Conservation (phyloP, 2,888 invertebrate species). For the Caenorhabditis sp. region DNA sequence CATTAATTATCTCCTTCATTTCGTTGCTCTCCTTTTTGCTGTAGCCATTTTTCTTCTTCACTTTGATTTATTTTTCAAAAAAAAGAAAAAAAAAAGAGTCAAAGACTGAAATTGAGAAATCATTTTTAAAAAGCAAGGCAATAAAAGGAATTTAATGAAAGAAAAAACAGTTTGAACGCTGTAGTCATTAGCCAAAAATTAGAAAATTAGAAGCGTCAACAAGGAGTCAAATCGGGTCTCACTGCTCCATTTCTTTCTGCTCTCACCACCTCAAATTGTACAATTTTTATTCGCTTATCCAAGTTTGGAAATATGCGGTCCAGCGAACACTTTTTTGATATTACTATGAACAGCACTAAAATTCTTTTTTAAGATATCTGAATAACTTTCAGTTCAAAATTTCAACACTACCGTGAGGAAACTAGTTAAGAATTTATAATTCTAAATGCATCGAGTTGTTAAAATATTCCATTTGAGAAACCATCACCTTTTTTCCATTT, state of each 20-base stretch:
- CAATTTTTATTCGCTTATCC: background rate
- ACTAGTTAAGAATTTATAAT: background rate
- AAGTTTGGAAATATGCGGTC: no score
- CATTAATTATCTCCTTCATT: background rate
- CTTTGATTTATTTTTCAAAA: background rate
- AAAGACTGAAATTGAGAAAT: background rate
- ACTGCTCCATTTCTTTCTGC: conserved; percentile 7
- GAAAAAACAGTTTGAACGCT: conserved; percentile 14
- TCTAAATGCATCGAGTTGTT: background rate
- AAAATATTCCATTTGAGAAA: background rate
- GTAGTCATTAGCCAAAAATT: conserved; percentile 14
- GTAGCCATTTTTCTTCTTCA: background rate
- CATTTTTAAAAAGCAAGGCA: background rate
- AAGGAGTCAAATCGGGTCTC: conserved; percentile 12
- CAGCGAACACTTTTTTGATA: no score
- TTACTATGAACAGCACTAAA: no score
- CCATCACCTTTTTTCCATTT: background rate
- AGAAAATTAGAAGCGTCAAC: conserved; percentile 16
- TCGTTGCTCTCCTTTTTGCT: no score
- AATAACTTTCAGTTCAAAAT: no score
- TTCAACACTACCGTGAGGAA: background rate
- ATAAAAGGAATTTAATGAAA: background rate
- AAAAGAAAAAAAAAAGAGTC: background rate
- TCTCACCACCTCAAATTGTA: conserved; percentile 8
- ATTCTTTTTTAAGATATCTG: no score